phyloP scores from a whole-genome alignment of 2,797 vertebrate genomes.

The Alfaro cultratus region DNA sequence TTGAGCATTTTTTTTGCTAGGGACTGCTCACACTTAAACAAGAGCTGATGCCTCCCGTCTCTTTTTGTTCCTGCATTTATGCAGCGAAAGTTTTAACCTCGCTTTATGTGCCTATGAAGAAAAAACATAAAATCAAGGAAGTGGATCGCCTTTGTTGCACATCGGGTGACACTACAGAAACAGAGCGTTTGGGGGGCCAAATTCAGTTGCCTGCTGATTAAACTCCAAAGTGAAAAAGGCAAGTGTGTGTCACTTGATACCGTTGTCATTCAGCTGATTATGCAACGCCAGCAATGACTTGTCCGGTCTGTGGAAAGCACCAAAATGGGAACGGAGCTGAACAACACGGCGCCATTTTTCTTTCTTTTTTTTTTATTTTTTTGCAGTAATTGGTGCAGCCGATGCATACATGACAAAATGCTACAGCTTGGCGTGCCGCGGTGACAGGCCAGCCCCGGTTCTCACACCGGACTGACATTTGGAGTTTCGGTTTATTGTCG shows the following conservation, averaged over 20 bases:
- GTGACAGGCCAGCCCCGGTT: constrained; percentile 29
- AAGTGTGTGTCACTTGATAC: neutral
- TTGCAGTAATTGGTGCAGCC: neutral
- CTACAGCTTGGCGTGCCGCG: constrained; percentile 27
- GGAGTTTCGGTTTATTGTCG: constrained; percentile 23
- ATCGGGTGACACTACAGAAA: neutral
- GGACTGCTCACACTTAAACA: neutral
- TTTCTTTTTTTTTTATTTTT: too few species aligned
- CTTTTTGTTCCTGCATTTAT: neutral
- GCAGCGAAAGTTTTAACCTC: neutral
- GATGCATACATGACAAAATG: neutral
- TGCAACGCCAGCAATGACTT: neutral
- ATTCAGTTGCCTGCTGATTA: neutral
- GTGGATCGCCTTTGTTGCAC: neutral
- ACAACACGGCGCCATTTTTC: neutral
- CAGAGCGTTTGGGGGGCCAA: neutral
- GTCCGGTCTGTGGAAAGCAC: neutral
- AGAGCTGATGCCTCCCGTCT: neutral
- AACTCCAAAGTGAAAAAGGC: neutral
- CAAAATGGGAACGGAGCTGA: neutral
- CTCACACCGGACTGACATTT: constrained; percentile 18
- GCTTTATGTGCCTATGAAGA: neutral
- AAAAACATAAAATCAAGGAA: neutral
- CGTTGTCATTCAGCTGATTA: neutral
- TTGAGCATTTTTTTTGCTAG: neutral